phyloP scores from a whole-genome alignment of 2,888 invertebrate species.

The Nemoura dubitans region DNA sequence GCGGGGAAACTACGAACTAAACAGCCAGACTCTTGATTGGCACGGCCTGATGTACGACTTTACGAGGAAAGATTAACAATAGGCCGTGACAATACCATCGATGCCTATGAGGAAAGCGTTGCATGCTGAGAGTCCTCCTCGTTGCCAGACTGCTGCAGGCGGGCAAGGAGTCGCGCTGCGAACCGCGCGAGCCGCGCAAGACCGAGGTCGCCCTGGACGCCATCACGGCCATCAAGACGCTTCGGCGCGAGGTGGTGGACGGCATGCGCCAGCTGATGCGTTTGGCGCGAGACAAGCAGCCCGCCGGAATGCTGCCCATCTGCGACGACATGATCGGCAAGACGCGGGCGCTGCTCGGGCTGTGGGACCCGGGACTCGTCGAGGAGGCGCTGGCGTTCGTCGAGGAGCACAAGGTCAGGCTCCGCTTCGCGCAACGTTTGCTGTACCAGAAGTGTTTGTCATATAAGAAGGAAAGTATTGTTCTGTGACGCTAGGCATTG shows the following conservation, averaged over 20 bases:
- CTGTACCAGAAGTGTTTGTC: no score
- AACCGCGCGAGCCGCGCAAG: constrained; percentile 71
- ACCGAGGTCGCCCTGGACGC: constrained; percentile 85
- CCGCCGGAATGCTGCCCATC: constrained; percentile 77
- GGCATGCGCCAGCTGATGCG: constrained; percentile 79
- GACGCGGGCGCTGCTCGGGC: constrained; percentile 78
- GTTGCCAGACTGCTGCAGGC: constrained; percentile 76
- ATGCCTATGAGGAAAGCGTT: neutral
- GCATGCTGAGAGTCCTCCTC: neutral
- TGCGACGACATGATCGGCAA: constrained; percentile 82
- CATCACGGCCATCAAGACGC: constrained; percentile 79
- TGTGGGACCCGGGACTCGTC: constrained; percentile 87
- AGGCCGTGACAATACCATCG: no score
- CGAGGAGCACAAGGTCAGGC: constrained; percentile 76
- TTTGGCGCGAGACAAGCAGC: constrained; percentile 77
- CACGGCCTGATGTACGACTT: no score
- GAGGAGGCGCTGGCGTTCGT: constrained; percentile 87
- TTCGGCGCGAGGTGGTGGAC: constrained; percentile 79
- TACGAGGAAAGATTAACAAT: no score
- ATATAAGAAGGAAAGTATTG: no score
- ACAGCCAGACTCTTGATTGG: no score
- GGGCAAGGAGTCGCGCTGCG: constrained; percentile 76
- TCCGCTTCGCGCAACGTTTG: no score
- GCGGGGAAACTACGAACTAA: no score
- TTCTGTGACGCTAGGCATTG: no score